A percentile compares a stretch with the other conserved stretches of the same genome.
These are phyloP conservation scores for Micrasema longulum DNA, from an alignment of 1,140 invertebrate species.

Conservation along the genomic window DNA sequence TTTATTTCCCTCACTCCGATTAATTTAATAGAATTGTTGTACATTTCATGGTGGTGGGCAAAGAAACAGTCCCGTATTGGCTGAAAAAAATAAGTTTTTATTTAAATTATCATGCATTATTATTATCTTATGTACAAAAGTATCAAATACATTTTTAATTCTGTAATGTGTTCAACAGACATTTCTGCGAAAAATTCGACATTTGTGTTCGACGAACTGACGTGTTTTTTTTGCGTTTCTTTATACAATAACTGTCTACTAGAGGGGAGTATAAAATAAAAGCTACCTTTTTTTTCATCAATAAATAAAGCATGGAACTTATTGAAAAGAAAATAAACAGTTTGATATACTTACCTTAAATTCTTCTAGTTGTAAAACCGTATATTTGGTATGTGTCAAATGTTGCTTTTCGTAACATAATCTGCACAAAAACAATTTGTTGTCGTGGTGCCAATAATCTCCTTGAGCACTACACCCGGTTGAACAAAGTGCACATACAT, in stretches of 20 bases:
- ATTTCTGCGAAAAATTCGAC: no score
- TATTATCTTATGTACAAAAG: neutral
- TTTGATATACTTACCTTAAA: slow-evolving; percentile 66
- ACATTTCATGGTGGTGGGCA: slow-evolving; percentile 65
- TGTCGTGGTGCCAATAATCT: slow-evolving; percentile 67
- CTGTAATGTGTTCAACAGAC: no score
- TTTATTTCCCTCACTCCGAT: slow-evolving; percentile 64
- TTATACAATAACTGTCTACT: no score
- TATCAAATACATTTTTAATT: no score
- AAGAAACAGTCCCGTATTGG: slow-evolving; percentile 66
- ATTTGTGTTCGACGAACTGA: no score
- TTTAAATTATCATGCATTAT: neutral
- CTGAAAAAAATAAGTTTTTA: slow-evolving; percentile 55
- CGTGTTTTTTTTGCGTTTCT: no score
- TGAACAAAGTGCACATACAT: slow-evolving; percentile 61
- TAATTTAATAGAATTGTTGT: slow-evolving; percentile 65
- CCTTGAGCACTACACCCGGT: slow-evolving; percentile 64
- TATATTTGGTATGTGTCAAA: slow-evolving; percentile 61
- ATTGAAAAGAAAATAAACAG: no score
- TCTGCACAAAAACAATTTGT: slow-evolving; percentile 65
- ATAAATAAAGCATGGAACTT: no score
- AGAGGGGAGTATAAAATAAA: no score
- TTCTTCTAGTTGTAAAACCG: slow-evolving; percentile 61
- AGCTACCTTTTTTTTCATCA: no score
- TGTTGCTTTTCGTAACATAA: slow-evolving; percentile 61